Percentiles rank a stretch among this genome's conserved stretches.
Conservation (phyloP, 2,797 vertebrate species). For the Tolypeutes matacus region DNA sequence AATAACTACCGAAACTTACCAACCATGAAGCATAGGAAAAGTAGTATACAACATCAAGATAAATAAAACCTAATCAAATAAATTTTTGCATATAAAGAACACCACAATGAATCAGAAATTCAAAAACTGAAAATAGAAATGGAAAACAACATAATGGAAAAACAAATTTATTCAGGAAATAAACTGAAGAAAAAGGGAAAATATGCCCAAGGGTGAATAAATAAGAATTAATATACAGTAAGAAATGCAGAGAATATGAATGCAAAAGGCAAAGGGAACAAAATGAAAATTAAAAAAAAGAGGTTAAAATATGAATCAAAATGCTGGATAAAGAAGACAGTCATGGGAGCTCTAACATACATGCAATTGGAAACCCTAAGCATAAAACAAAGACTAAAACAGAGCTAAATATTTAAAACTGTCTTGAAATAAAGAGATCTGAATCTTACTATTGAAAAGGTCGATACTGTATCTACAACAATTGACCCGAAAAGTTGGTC, state of each 20-base stretch:
- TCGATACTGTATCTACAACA: background rate
- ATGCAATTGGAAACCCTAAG: background rate
- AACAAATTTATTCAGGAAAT: background rate
- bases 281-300: background rate
- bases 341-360: background rate
- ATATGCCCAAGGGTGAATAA: background rate
- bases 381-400: background rate
- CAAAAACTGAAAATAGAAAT: background rate
- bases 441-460: background rate
- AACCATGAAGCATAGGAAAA: background rate
- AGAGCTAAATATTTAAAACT: background rate
- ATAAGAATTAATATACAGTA: background rate
- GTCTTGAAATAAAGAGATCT: background rate
- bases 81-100: background rate
- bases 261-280: background rate
- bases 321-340: background rate
- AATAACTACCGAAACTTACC: background rate
- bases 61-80: background rate
- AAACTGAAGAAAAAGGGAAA: background rate
- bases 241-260: background rate
- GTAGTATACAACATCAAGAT: background rate
- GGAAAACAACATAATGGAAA: background rate
- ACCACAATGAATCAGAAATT: background rate
- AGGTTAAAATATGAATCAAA: background rate
- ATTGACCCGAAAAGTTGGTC: background rate